Conservation (phyloP, 2,113 vertebrate species). For the western clawed frog (Xenopus tropicalis) region DNA sequence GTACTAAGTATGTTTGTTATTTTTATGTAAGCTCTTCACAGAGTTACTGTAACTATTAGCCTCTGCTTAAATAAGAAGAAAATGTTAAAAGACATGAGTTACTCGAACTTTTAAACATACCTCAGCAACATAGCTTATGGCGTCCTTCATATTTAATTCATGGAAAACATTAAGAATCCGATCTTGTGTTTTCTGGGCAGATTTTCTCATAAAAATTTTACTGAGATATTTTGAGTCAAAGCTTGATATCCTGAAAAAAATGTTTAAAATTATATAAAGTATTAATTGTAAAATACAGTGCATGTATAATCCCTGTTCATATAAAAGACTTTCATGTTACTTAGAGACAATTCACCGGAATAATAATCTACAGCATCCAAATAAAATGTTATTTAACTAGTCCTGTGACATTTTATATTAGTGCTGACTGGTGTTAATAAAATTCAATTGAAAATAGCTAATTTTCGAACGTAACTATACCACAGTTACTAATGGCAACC, state of each 20-base stretch:
- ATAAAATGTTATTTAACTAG: conserved; percentile 33
- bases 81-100: no score
- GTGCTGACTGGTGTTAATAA: no score
- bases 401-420: conserved; percentile 9
- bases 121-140: conserved; percentile 87
- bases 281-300: no score
- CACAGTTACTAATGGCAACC: no score
- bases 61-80: no score
- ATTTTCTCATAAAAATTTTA: conserved; percentile 81
- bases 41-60: no score
- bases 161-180: conserved; percentile 88
- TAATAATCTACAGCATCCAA: conserved; percentile 44
- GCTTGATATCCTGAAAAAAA: conserved; percentile 77
- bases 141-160: conserved; percentile 91
- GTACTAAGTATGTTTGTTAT: no score
- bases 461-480: no score
- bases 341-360: conserved; percentile 27
- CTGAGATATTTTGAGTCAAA: conserved; percentile 85
- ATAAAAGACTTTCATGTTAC: no score
- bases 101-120: conserved; percentile 55
- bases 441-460: no score
- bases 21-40: no score
- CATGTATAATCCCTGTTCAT: no score
- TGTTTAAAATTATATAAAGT: background rate
- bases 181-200: conserved; percentile 81